Evolutionary conservation across 2,888 invertebrate species (phyloP).

Genomic region (Cheilosia impressa): DNA sequence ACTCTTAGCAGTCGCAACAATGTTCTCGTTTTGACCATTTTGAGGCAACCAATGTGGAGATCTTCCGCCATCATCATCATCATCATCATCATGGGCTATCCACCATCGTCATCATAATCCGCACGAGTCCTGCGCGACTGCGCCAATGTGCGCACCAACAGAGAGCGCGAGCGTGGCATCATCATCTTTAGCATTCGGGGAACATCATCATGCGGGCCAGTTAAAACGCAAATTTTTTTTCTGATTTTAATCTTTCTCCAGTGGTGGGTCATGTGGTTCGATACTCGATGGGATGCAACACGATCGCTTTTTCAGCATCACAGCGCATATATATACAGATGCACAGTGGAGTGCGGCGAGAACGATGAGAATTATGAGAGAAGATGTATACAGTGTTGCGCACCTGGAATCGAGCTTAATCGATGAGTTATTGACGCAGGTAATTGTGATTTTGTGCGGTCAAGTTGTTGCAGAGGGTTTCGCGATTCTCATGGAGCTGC

Average conservation of each 20-base stretch:
- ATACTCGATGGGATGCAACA: constrained; percentile 75
- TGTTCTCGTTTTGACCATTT: constrained; percentile 59
- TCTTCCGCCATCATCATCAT: constrained; percentile 60
- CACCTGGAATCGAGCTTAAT: constrained; percentile 1
- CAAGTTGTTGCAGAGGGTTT: no score
- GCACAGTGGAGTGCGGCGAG: background rate
- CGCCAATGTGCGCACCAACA: background rate
- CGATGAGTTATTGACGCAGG: background rate
- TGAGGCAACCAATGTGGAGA: constrained; percentile 38
- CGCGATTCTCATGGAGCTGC: no score
- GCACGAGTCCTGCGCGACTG: constrained; percentile 3
- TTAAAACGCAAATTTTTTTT: constrained; percentile 67
- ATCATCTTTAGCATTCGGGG: constrained; percentile 63
- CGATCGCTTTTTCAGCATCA: constrained; percentile 60
- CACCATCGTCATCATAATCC: constrained; percentile 58
- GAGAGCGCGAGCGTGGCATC: constrained; percentile 51
- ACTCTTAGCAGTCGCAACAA: constrained; percentile 35
- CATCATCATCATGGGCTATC: constrained; percentile 37
- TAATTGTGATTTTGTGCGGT: no score
- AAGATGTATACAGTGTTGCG: background rate
- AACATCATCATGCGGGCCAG: constrained; percentile 72
- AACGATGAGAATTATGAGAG: constrained; percentile 29
- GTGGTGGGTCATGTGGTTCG: constrained; percentile 72
- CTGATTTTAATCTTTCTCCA: constrained; percentile 61
- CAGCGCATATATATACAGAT: background rate